Evolutionary conservation across 2,888 invertebrate species (phyloP).

Genomic region (Mesoligia furuncula): DNA sequence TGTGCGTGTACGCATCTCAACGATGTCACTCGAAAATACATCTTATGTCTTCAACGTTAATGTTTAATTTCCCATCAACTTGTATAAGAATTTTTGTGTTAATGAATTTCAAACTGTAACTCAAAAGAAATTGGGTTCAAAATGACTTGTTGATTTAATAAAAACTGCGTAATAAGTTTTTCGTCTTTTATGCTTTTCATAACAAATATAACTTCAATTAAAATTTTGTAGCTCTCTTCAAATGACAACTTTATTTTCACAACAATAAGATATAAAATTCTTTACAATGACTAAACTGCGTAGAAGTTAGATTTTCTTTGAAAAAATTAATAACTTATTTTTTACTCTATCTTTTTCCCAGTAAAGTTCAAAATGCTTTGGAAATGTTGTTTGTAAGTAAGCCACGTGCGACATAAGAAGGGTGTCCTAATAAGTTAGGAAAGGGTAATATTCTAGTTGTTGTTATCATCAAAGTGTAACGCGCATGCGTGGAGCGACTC

Average conservation of each 20-base stretch:
- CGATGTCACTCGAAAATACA: constrained; percentile 20
- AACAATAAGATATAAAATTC: not conserved
- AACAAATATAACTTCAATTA: constrained; percentile 40
- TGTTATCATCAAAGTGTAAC: constrained; percentile 42
- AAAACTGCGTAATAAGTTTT: constrained; percentile 38
- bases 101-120: constrained; percentile 23
- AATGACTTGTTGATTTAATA: not conserved
- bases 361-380: constrained; percentile 17
- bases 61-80: not conserved
- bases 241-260: constrained; percentile 18
- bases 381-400: not conserved
- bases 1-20: constrained; percentile 60
- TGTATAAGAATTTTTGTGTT: not conserved
- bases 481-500: constrained; percentile 30
- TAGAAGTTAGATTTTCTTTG: constrained; percentile 22
- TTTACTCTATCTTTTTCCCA: accelerated
- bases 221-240: not conserved
- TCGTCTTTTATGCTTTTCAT: constrained; percentile 45
- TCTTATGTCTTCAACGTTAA: accelerated
- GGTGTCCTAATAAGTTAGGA: constrained; percentile 59
- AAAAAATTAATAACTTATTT: not conserved
- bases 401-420: constrained; percentile 52
- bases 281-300: constrained; percentile 10
- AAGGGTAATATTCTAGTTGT: constrained; percentile 47
- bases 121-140: not conserved